phyloP scores from a whole-genome alignment of 2,888 invertebrate species.

The Calameuta pallipes region DNA sequence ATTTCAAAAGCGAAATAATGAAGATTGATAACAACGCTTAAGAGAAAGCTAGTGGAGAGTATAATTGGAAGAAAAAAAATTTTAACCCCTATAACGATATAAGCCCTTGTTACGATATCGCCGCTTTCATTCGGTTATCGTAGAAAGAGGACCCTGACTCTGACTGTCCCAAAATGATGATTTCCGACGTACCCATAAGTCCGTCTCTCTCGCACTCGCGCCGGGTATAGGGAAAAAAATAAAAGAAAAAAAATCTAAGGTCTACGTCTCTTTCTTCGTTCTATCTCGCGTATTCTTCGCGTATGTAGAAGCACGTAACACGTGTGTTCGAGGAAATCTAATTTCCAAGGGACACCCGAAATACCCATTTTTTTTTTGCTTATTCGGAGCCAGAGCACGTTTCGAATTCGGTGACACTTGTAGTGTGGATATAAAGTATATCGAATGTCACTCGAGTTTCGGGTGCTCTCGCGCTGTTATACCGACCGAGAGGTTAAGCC shows the following conservation, averaged over 20 bases:
- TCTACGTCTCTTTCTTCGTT: not conserved
- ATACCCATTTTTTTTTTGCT: not conserved
- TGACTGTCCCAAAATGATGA: not conserved
- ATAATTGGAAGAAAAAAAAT: not conserved
- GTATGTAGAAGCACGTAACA: not conserved
- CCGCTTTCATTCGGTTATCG: not conserved
- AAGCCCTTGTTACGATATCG: not conserved
- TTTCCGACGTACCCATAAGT: not conserved
- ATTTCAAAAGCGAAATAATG: not conserved
- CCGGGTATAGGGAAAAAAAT: not conserved
- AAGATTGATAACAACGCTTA: not conserved
- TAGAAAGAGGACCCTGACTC: not conserved
- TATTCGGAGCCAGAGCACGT: not conserved
- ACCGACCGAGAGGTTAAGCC: not conserved
- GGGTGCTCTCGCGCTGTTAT: not conserved
- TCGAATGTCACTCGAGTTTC: not conserved
- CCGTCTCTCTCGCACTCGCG: not conserved
- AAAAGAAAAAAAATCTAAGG: not conserved
- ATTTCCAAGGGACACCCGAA: not conserved
- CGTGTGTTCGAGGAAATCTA: not conserved
- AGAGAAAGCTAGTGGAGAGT: not conserved
- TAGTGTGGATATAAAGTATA: not conserved
- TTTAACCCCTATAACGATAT: no score
- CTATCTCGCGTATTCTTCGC: not conserved
- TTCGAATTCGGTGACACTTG: not conserved